phyloP scores from a whole-genome alignment of 2,888 invertebrate species.

The Cinara cedri region DNA sequence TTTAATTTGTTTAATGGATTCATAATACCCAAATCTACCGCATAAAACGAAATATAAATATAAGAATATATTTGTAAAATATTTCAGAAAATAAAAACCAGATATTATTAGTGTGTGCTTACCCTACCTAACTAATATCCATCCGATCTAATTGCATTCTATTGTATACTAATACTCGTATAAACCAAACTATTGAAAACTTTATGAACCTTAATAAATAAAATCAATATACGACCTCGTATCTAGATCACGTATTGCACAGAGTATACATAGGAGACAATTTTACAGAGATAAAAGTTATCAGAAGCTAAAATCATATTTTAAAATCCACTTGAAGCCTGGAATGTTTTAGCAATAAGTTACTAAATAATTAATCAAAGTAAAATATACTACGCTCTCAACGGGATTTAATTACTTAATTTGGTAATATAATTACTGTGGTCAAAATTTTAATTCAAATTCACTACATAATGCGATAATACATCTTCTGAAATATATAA shows the following conservation, averaged over 20 bases:
- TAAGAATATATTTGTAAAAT: background rate
- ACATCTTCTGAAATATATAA: no score
- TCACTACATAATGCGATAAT: no score
- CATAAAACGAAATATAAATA: no score
- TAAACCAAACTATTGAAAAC: constrained; percentile 22
- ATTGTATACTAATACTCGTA: background rate
- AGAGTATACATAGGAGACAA: background rate
- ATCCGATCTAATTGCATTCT: constrained; percentile 1
- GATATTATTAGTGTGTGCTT: background rate
- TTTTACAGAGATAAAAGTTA: background rate
- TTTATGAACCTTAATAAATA: no score
- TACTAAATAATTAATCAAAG: background rate
- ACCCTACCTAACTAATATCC: no score
- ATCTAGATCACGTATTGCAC: constrained; percentile 22
- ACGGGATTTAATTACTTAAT: background rate
- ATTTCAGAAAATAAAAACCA: background rate
- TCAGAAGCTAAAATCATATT: background rate
- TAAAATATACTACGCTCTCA: background rate
- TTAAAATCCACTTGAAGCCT: background rate
- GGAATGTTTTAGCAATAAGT: background rate
- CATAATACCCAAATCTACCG: no score
- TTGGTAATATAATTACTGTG: background rate
- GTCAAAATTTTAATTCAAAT: background rate
- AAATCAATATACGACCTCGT: constrained; percentile 7
- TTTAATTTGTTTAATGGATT: no score